phyloP scores from a whole-genome alignment of 2,797 vertebrate species.

The Ceyx erithaca region DNA sequence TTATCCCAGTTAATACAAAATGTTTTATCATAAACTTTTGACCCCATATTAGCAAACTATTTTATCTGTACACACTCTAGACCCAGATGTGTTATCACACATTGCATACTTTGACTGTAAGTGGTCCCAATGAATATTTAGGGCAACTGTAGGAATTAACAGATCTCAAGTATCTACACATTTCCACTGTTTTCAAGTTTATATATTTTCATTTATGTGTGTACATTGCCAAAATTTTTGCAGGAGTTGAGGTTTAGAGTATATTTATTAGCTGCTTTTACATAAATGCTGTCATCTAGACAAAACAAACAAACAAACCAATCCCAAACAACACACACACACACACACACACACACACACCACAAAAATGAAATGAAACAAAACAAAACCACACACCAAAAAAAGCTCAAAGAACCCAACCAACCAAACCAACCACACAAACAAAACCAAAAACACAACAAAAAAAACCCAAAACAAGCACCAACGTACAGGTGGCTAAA shows the following conservation, averaged over 20 bases:
- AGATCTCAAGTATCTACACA: neutral
- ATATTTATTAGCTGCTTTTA: neutral
- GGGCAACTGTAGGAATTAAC: neutral
- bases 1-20: neutral
- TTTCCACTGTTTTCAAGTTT: neutral
- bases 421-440: too few species aligned
- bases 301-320: neutral
- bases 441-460: too few species aligned
- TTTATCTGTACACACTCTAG: neutral
- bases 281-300: neutral
- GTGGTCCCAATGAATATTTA: neutral
- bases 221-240: neutral
- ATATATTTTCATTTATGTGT: neutral
- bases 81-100: accelerated
- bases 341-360: too few species aligned
- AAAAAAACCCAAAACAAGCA: too few species aligned
- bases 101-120: accelerated
- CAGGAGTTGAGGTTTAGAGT: neutral
- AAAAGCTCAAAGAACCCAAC: too few species aligned
- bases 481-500: neutral
- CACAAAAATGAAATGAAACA: too few species aligned
- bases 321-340: neutral
- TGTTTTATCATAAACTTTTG: neutral
- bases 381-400: too few species aligned
- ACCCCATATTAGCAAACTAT: neutral